Evolutionary conservation across 2,113 vertebrate genomes (phyloP).

Genomic region (Nesoenas mayeri): DNA sequence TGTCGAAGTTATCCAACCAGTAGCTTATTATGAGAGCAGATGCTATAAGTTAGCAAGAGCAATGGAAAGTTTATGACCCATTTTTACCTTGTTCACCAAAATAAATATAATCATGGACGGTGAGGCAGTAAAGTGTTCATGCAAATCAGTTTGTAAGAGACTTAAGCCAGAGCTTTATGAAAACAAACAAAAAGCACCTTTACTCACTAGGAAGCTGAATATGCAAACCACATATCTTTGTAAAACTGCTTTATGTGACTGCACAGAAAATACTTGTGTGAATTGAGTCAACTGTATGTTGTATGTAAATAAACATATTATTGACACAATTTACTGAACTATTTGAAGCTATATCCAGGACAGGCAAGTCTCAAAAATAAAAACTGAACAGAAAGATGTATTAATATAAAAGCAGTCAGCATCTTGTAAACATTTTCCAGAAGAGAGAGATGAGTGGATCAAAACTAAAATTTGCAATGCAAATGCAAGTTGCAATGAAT

Average conservation of each 20-base stretch:
- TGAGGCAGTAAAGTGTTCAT: background rate
- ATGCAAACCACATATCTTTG: background rate
- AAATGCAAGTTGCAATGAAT: background rate
- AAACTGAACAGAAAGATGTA: background rate
- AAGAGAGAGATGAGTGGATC: background rate
- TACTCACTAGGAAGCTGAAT: background rate
- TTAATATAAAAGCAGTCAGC: background rate
- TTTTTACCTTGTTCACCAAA: conserved; percentile 31
- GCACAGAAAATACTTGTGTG: background rate
- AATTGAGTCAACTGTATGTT: background rate
- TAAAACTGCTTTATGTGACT: background rate
- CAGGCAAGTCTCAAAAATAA: background rate
- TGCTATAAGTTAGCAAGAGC: conserved; percentile 20
- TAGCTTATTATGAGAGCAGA: conserved; percentile 11
- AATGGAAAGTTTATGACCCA: background rate
- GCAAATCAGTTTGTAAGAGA: background rate
- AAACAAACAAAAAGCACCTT: background rate
- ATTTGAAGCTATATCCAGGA: background rate
- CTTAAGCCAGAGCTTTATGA: background rate
- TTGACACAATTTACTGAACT: background rate
- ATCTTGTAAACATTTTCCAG: background rate
- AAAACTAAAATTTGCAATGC: background rate
- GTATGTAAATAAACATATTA: background rate
- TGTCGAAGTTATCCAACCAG: conserved; percentile 29
- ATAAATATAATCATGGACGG: background rate